phyloP scores from a whole-genome alignment of 2,797 vertebrate species.

The Lerista edwardsae region DNA sequence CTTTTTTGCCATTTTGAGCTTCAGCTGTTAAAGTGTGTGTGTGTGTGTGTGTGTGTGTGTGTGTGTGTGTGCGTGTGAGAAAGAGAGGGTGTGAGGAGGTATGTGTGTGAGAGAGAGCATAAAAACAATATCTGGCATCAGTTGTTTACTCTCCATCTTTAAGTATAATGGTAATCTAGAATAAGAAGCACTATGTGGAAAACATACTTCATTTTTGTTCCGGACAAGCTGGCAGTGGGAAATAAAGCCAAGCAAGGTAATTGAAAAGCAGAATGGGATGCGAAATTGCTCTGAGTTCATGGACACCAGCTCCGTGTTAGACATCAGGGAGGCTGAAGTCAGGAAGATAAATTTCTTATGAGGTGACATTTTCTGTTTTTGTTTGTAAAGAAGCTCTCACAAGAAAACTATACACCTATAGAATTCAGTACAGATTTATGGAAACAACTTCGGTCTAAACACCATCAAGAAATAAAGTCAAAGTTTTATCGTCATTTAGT shows the following conservation, averaged over 20 bases:
- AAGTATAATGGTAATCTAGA: conserved; percentile 2
- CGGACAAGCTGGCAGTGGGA: background rate
- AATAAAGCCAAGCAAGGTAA: background rate
- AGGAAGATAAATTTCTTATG: conserved; percentile 60
- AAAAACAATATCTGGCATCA: background rate
- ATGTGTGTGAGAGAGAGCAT: too few species aligned
- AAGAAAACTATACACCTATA: conserved; percentile 54
- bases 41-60: too few species aligned
- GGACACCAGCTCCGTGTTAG: conserved; percentile 46
- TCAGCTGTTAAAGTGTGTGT: too few species aligned
- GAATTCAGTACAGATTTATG: conserved; percentile 56
- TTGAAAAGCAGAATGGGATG: conserved; percentile 37
- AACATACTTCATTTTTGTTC: conserved; percentile 20
- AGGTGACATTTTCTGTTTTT: conserved; percentile 43
- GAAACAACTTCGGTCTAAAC: conserved; percentile 56
- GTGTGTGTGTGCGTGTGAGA: background rate
- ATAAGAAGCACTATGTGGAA: background rate
- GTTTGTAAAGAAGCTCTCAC: conserved; percentile 52
- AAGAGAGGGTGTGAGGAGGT: background rate
- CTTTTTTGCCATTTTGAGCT: too few species aligned
- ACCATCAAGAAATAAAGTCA: conserved; percentile 65
- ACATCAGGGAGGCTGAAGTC: conserved; percentile 42
- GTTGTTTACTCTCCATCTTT: background rate
- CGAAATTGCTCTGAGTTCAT: conserved; percentile 17
- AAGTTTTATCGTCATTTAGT: too few species aligned